Conservation (phyloP, 2,888 invertebrate species). For the Lithophane socia region DNA sequence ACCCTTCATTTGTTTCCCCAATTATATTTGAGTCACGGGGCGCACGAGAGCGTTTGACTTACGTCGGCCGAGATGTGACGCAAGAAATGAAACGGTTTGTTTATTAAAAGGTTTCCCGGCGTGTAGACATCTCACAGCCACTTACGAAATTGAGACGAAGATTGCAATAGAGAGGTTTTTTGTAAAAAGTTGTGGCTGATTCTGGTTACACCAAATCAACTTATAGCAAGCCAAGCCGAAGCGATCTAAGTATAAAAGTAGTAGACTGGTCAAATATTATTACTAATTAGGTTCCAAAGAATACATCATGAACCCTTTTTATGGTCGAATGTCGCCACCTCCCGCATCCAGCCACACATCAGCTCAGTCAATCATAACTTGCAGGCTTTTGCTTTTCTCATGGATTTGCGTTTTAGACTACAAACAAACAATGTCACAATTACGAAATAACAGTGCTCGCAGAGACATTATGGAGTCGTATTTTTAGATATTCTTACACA, state of each 20-base stretch:
- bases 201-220: background rate
- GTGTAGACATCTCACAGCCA: background rate
- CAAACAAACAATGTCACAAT: background rate
- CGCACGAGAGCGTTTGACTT: background rate
- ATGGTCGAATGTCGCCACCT: background rate
- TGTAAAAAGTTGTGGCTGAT: background rate
- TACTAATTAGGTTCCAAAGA: background rate
- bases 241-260: background rate
- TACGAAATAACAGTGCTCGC: background rate
- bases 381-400: background rate
- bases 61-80: background rate
- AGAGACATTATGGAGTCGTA: too few species aligned
- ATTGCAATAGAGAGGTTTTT: background rate
- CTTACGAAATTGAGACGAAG: background rate
- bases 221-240: background rate
- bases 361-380: background rate
- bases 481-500: background rate
- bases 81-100: background rate
- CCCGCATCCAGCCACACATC: too few species aligned
- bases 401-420: too few species aligned
- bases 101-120: constrained; percentile 1
- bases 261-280: background rate
- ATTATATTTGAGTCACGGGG: background rate
- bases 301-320: background rate
- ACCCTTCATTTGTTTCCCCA: background rate